Evolutionary conservation across 2,113 vertebrate genomes (phyloP), one percentile per base, ranked within the genome.

Genomic region (Tapirus terrestris): DNA sequence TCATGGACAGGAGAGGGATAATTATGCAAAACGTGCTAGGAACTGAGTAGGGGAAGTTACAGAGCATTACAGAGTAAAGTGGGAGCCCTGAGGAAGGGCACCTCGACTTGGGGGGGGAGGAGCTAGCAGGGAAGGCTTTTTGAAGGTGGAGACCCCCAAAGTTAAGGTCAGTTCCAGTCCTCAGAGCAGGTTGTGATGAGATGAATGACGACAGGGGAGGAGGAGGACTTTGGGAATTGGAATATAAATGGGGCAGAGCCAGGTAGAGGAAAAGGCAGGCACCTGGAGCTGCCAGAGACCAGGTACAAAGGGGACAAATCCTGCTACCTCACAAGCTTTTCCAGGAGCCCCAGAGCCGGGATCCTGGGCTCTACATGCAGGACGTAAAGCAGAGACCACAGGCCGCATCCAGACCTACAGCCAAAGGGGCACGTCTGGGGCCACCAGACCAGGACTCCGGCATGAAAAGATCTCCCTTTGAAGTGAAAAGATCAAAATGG

Each of bases 401-500:
- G 36, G 18, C 68, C 70, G 82, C 11, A 0, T 91, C 63, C 63
- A 89, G 95, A 92, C n/a, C 31, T 29, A 10, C 18, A 77, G 53
- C 45, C 27, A 10, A 67, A 73, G 20, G 88, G 63, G 27, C 81
- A 94, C 91, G 51, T 79, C 79, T 79, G 39, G 33, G 93, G 73
- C 79, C 61, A 73, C 79, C 89, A 86, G 92, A 80, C 76, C 29
- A 67, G 80, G 53, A 12, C 63, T 60, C 4, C 0, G 23, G 73
- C 6, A 0, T 67, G 65, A 88, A 98, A 97, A 95, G 63, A 87
- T 67, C 83, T 89, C 93, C 83, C 97, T 98, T 98, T 99, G 98
- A 99, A 99, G 95, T 96, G 96, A 92, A 97, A 98, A 98, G 97
- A 98, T 98, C 98, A 98, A 98, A 98, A 98, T 63, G 0, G 1